Evolutionary conservation across 2,797 vertebrate genomes (phyloP), one percentile per base, ranked within the genome.

Genomic region (Emydoidea blandingii): DNA sequence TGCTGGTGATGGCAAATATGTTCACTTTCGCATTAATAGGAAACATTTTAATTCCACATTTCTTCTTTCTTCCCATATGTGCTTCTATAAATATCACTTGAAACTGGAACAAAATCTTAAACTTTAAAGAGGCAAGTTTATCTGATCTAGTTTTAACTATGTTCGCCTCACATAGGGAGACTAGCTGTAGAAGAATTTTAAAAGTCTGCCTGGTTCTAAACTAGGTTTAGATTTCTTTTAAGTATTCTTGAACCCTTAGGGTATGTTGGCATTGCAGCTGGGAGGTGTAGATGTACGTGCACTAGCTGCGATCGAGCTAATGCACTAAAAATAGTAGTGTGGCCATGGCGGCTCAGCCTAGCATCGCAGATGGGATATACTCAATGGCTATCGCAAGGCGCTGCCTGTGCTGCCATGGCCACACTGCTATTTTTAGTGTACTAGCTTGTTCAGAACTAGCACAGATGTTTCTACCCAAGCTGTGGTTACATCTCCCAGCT

Each of bases 21-120:
- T 85, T 92, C 68, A 68, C 83, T 93, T 94, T 19, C 44, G 95
- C 68, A 87, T 96, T 94, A 97, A 91, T 92, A 94, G 87, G 87
- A 95, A 74, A 94, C 90, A 89, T 90, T 57, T 92, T 27, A 37
- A 90, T 34, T 95, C 83, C 86, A 8, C n/a, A 65, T 83, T 76
- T 41, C 92, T 76, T 56, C 14, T 89, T 79, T 92, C 37, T 91
- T 94, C 47, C 74, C 23, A 1, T 96, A 91, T 86, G 37, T 62
- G 47, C 56, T 92, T 91, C 81, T 94, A 62, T 44, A 89, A 5
- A 89, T 78, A 83, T 83, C 49, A 27, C 56, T 92, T 25, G 90
- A 94, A 96, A 95, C 74, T 91, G 59, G 79, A 96, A 92, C 76
- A 94, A 68, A 95, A 94, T 95, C 90, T 94, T 79, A 85, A 31